Evolutionary conservation across 2,888 invertebrate genomes (phyloP).

Genomic region (Drosophila melanocephala): DNA sequence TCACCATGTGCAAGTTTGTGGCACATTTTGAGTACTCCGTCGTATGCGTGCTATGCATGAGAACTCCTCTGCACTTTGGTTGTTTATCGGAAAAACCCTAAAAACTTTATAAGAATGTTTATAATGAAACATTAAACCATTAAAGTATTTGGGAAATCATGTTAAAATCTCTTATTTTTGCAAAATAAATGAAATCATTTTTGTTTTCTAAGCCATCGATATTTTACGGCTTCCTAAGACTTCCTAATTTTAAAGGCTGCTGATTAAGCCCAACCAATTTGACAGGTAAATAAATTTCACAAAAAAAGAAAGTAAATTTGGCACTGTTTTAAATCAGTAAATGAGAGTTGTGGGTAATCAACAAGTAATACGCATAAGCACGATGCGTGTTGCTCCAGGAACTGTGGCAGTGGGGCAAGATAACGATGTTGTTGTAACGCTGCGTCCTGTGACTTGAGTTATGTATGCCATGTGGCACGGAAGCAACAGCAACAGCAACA

Average conservation of each 20-base stretch:
- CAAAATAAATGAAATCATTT: not conserved
- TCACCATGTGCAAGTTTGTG: slow-evolving; percentile 23
- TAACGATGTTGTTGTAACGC: slow-evolving; percentile 12
- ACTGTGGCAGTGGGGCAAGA: slow-evolving; percentile 31
- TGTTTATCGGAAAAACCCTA: not conserved
- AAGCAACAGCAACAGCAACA: not conserved
- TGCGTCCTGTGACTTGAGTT: slow-evolving; percentile 3
- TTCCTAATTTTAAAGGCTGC: not conserved
- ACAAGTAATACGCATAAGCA: slow-evolving; percentile 36
- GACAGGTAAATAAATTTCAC: not conserved
- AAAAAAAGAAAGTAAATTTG: not conserved
- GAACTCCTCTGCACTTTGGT: not conserved
- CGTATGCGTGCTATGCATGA: not conserved
- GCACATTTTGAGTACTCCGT: not conserved
- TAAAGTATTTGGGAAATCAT: not conserved
- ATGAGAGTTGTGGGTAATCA: slow-evolving; percentile 4
- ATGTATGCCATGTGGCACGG: slow-evolving; percentile 13
- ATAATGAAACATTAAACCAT: not conserved
- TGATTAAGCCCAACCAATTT: not conserved
- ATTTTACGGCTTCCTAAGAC: not conserved
- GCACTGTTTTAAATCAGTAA: not conserved
- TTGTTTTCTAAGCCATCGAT: not conserved
- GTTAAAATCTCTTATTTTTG: not conserved
- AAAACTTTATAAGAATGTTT: not conserved
- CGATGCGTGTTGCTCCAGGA: not conserved